phyloP scores from a whole-genome alignment of 53 echinoderm and acorn worm species.

The Astropecten irregularis region DNA sequence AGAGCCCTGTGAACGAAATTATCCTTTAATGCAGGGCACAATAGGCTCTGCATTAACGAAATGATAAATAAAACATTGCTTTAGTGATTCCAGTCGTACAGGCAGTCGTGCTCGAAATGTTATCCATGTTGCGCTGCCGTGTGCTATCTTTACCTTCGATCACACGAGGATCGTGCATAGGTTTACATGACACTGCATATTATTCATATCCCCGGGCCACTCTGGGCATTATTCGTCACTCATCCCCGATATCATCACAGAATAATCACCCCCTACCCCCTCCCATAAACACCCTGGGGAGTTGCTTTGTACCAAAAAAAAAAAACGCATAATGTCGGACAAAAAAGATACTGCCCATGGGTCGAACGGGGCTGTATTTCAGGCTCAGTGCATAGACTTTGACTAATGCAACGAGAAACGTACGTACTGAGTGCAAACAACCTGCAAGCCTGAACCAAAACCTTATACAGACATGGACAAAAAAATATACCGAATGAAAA shows the following conservation, averaged over 20 bases:
- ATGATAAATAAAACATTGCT: too few relatives aligned
- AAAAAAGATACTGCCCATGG: background rate
- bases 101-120: background rate
- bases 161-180: constrained; percentile 23
- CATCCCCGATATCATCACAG: constrained; percentile 32
- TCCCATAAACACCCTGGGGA: background rate
- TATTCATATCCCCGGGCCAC: constrained; percentile 50
- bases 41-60: too few relatives aligned
- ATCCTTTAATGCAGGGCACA: too few relatives aligned
- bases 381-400: too few relatives aligned
- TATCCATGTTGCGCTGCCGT: constrained; percentile 13
- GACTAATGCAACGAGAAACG: too few relatives aligned
- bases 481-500: too few relatives aligned
- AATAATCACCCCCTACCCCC: constrained; percentile 17
- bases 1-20: too few relatives aligned
- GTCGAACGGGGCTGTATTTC: background rate
- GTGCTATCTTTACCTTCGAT: constrained; percentile 27
- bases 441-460: too few relatives aligned
- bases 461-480: too few relatives aligned
- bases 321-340: background rate
- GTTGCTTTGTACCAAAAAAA: constrained; percentile 18
- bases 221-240: constrained; percentile 40
- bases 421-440: too few relatives aligned
- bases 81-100: too few relatives aligned
- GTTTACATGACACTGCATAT: constrained; percentile 45